These are phyloP conservation scores for Drosophila monieri DNA, from an alignment of 2,888 invertebrate species.

Conservation along the genomic window DNA sequence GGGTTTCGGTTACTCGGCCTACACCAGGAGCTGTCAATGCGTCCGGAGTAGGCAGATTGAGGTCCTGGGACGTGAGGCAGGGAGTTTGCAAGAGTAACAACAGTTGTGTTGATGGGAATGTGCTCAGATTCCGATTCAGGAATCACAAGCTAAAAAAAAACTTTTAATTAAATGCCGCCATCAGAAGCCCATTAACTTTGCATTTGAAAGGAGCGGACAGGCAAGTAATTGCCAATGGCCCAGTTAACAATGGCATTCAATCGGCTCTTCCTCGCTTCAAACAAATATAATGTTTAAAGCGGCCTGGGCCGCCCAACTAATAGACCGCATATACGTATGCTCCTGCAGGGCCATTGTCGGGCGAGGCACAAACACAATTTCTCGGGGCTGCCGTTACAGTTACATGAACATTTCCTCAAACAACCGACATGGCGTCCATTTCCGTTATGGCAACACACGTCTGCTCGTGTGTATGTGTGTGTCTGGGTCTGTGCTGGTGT, in stretches of 20 bases:
- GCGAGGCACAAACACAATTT: background rate
- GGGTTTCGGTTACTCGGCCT: slow-evolving; percentile 29
- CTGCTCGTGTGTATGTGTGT: slow-evolving; percentile 21
- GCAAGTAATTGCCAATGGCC: slow-evolving; percentile 15
- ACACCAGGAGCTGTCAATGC: slow-evolving; percentile 5
- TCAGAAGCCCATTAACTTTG: slow-evolving; percentile 27
- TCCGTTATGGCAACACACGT: slow-evolving; percentile 73
- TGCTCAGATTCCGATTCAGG: background rate
- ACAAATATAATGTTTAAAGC: slow-evolving; percentile 31
- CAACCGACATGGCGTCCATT: slow-evolving; percentile 77
- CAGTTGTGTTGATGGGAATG: no score
- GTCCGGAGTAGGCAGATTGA: slow-evolving; percentile 8
- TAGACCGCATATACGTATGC: slow-evolving; percentile 38
- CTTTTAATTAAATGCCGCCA: slow-evolving; percentile 17
- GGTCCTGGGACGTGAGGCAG: background rate
- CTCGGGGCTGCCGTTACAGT: slow-evolving; percentile 53
- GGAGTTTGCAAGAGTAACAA: no score
- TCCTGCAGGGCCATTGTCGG: background rate
- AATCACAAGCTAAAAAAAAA: background rate
- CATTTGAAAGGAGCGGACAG: slow-evolving; percentile 9
- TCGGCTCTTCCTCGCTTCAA: slow-evolving; percentile 24
- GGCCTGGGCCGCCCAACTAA: slow-evolving; percentile 14
- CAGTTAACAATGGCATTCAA: slow-evolving; percentile 13
- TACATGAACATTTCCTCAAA: slow-evolving; percentile 72
- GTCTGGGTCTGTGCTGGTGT: slow-evolving; percentile 21